These are phyloP conservation scores for Bubo blakistoni DNA, from an alignment of 2,113 vertebrate species.

Conservation along the genomic window DNA sequence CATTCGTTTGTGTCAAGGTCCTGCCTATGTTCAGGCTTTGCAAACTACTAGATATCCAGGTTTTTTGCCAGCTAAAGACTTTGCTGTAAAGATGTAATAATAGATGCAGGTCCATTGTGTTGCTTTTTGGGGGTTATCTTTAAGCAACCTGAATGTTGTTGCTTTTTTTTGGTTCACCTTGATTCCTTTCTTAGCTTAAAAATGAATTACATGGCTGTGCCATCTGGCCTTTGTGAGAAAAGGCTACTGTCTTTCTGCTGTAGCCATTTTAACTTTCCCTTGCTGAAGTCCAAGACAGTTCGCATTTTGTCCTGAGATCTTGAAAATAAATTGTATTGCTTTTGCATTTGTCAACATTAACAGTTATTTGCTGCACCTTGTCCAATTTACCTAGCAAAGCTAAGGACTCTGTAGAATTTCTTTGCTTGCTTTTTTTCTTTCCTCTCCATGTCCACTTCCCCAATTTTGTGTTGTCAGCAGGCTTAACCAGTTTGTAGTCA, in stretches of 20 bases:
- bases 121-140: neutral
- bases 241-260: neutral
- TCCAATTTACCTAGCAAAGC: slow-evolving; percentile 17
- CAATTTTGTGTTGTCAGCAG: slow-evolving; percentile 65
- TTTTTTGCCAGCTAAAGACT: neutral
- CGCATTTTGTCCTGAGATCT: slow-evolving; percentile 7
- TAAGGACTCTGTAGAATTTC: slow-evolving; percentile 31
- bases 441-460: slow-evolving; percentile 30
- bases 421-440: neutral
- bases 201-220: neutral
- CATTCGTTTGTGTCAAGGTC: neutral
- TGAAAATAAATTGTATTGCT: slow-evolving; percentile 46
- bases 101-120: neutral
- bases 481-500: slow-evolving; percentile 58
- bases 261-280: neutral
- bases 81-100: neutral
- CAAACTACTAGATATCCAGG: neutral
- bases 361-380: slow-evolving; percentile 37
- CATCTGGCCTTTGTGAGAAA: neutral
- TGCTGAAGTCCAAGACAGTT: slow-evolving; percentile 13
- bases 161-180: neutral
- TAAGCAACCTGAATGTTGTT: neutral
- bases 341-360: slow-evolving; percentile 68
- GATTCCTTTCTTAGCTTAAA: neutral
- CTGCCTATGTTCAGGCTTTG: neutral